phyloP scores from a whole-genome alignment of 2,888 invertebrate species.

The Siphonodentalium dalli region DNA sequence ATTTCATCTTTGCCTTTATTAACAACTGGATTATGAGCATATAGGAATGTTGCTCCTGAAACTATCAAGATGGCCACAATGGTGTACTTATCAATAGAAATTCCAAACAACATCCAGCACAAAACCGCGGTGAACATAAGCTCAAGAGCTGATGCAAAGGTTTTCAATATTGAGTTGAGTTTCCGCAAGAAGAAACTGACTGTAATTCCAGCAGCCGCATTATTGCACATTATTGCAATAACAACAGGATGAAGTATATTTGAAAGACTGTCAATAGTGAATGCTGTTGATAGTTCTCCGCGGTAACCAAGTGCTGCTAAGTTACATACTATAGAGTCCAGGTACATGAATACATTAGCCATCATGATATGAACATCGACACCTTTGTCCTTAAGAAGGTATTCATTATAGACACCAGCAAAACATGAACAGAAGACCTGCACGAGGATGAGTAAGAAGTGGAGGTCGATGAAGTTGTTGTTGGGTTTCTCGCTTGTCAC shows the following conservation, averaged over 20 bases:
- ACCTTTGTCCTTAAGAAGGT: slow-evolving; percentile 85
- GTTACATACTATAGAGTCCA: slow-evolving; percentile 93
- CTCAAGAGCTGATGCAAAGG: slow-evolving; percentile 93
- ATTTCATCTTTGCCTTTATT: slow-evolving; percentile 59
- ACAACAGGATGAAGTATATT: slow-evolving; percentile 71
- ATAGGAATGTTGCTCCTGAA: slow-evolving; percentile 82
- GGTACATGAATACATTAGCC: slow-evolving; percentile 94
- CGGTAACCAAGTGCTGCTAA: slow-evolving; percentile 74
- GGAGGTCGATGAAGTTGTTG: slow-evolving; percentile 33
- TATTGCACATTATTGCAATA: slow-evolving; percentile 83
- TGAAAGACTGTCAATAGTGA: slow-evolving; percentile 67
- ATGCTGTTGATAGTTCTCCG: slow-evolving; percentile 73
- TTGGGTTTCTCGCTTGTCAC: slow-evolving; percentile 1
- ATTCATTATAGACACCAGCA: slow-evolving; percentile 96
- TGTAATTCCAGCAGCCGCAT: slow-evolving; percentile 89
- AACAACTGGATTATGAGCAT: slow-evolving; percentile 86
- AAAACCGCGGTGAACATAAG: slow-evolving; percentile 87
- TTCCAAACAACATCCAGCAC: slow-evolving; percentile 82
- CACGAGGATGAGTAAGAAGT: slow-evolving; percentile 59
- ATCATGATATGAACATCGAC: slow-evolving; percentile 86
- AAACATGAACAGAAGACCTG: slow-evolving; percentile 91
- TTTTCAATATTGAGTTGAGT: slow-evolving; percentile 92
- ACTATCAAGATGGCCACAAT: slow-evolving; percentile 83
- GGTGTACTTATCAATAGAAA: slow-evolving; percentile 84
- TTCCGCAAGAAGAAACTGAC: slow-evolving; percentile 92